A percentile compares a stretch with the other conserved stretches of the same genome.
Conservation (phyloP, 2,797 vertebrate species). For the Xenentodon cancila region DNA sequence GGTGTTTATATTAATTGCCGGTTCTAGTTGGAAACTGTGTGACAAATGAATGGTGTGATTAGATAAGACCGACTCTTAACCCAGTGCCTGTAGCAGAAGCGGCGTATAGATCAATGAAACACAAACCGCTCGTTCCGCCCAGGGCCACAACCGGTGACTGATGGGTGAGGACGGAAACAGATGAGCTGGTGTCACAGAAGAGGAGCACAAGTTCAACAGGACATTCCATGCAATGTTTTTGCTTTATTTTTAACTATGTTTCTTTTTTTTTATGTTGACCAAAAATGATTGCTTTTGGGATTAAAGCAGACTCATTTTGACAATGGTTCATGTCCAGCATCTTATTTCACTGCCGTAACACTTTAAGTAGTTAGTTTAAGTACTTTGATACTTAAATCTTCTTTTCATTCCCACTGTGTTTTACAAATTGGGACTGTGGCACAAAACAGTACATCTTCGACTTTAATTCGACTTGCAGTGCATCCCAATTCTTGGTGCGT, state of each 20-base stretch:
- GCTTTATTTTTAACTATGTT: slow-evolving; percentile 1
- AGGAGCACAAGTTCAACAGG: slow-evolving; percentile 20
- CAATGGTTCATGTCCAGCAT: too few species aligned
- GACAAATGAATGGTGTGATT: slow-evolving; percentile 71
- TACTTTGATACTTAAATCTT: too few species aligned
- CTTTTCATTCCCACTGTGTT: too few species aligned
- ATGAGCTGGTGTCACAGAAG: slow-evolving; percentile 33
- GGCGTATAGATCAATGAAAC: slow-evolving; percentile 65
- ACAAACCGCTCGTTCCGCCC: slow-evolving; percentile 52
- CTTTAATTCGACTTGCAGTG: too few species aligned
- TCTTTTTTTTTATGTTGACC: too few species aligned
- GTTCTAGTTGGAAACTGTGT: slow-evolving; percentile 48
- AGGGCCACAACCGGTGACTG: slow-evolving; percentile 42
- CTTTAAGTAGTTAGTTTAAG: too few species aligned
- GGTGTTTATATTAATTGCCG: slow-evolving; percentile 69
- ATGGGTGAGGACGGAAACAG: slow-evolving; percentile 48
- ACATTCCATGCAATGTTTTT: background rate
- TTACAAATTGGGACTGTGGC: too few species aligned
- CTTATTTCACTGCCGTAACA: too few species aligned
- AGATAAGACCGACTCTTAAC: slow-evolving; percentile 67
- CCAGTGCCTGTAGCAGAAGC: slow-evolving; percentile 52
- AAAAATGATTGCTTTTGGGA: background rate
- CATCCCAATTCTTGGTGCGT: too few species aligned
- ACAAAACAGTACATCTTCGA: too few species aligned
- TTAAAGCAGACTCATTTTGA: too few species aligned